A percentile compares a stretch with the other conserved stretches of the same genome.
phyloP scores from a whole-genome alignment of 2,888 invertebrate genomes.

The Opisthograptis luteolata region DNA sequence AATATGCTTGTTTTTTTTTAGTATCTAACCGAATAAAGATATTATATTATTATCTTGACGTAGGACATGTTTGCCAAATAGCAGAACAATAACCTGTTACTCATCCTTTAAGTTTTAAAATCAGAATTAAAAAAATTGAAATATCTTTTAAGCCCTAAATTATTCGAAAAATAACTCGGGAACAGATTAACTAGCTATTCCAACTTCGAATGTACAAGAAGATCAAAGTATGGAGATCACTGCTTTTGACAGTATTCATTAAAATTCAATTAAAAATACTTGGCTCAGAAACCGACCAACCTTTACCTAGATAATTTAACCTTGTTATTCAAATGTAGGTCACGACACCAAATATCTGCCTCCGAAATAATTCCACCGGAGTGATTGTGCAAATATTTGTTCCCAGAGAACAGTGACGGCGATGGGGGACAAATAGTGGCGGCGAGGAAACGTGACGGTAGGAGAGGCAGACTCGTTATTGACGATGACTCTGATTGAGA shows the following conservation, averaged over 20 bases:
- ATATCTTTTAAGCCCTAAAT: not conserved
- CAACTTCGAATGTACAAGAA: not conserved
- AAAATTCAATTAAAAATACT: constrained; percentile 2
- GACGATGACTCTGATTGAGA: constrained; percentile 74
- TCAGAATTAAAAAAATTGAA: not conserved
- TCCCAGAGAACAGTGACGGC: constrained; percentile 65
- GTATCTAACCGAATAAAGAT: too few species aligned
- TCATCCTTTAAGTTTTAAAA: too few species aligned
- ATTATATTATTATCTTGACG: too few species aligned
- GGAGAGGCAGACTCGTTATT: constrained; percentile 65
- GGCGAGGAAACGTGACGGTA: constrained; percentile 57
- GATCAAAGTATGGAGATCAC: constrained; percentile 8
- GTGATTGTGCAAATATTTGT: constrained; percentile 36
- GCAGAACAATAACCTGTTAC: too few species aligned
- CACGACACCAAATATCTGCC: constrained; percentile 12
- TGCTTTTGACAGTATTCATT: constrained; percentile 10
- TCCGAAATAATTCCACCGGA: constrained; percentile 29
- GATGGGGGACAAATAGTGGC: constrained; percentile 57
- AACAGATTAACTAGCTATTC: not conserved
- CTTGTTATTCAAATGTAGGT: constrained; percentile 17
- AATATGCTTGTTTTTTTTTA: too few species aligned
- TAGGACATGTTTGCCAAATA: too few species aligned
- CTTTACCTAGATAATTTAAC: constrained; percentile 12
- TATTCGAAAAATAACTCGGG: not conserved
- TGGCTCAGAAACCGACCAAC: not conserved